A percentile compares a stretch with the other conserved stretches of the same genome.
phyloP scores from a whole-genome alignment of 2,113 vertebrate species.

The Sturnus vulgaris region DNA sequence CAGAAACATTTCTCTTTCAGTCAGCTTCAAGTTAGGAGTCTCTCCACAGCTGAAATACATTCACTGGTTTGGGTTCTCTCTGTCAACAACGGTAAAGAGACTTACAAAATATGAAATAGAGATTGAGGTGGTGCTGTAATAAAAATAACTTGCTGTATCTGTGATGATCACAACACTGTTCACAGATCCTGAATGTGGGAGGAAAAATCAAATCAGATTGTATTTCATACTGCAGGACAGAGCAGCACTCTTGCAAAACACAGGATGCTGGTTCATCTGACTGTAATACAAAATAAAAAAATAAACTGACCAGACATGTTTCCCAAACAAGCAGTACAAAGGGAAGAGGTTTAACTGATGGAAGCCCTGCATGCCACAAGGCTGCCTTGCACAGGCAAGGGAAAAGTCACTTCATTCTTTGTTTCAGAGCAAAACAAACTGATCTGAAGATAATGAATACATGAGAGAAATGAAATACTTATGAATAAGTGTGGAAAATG shows the following conservation, averaged over 20 bases:
- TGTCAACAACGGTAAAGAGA: background rate
- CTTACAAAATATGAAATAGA: background rate
- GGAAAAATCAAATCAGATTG: background rate
- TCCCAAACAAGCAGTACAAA: background rate
- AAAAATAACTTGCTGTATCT: background rate
- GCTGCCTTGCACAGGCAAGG: background rate
- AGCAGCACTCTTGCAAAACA: background rate
- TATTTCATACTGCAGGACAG: background rate
- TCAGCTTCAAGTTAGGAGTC: background rate
- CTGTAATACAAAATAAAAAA: background rate
- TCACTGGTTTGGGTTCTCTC: background rate
- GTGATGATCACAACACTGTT: background rate
- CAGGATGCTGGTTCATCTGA: background rate
- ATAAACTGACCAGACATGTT: background rate
- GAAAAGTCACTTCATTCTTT: background rate
- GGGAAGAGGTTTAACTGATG: background rate
- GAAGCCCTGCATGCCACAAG: background rate
- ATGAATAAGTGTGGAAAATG: background rate
- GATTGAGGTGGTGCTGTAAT: background rate
- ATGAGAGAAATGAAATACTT: background rate
- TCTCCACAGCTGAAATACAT: background rate
- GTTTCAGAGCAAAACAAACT: background rate
- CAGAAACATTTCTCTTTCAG: background rate
- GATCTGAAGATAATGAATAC: background rate
- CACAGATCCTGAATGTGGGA: background rate